Conservation (phyloP, 2,797 vertebrate species). For the Morelia viridis region DNA sequence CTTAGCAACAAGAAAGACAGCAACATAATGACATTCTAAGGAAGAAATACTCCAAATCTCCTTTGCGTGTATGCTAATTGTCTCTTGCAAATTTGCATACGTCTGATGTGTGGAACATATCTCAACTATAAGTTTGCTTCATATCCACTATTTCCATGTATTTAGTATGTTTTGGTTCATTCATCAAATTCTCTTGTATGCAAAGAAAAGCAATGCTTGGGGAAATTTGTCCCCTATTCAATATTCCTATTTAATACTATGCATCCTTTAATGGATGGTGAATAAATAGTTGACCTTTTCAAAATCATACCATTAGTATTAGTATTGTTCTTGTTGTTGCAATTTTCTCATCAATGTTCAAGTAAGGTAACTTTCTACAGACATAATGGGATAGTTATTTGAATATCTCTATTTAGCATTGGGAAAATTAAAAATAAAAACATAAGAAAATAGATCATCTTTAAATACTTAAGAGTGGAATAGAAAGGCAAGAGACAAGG, state of each 20-base stretch:
- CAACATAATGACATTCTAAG: not conserved
- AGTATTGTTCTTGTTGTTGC: conserved; percentile 1
- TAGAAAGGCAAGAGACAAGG: conserved; percentile 15
- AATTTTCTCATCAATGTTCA: not conserved
- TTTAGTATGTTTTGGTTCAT: conserved; percentile 49
- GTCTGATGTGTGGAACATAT: not conserved
- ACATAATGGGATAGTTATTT: not conserved
- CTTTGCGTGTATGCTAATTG: not conserved
- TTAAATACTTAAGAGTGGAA: not conserved
- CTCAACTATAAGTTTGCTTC: not conserved
- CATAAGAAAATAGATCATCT: not conserved
- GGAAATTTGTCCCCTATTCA: not conserved
- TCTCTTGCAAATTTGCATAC: not conserved
- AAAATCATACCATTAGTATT: not conserved
- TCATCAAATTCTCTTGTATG: conserved; percentile 48
- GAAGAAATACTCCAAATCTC: not conserved
- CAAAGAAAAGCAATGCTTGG: conserved; percentile 26
- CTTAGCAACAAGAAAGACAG: not conserved
- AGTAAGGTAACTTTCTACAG: not conserved
- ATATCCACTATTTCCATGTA: conserved; percentile 46
- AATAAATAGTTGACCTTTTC: not conserved
- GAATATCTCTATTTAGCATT: conserved; percentile 4
- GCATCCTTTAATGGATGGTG: not conserved
- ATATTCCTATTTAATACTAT: not conserved
- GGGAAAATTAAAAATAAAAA: not conserved